phyloP scores from a whole-genome alignment of 2,888 invertebrate genomes.

The Colostygia pectinataria region DNA sequence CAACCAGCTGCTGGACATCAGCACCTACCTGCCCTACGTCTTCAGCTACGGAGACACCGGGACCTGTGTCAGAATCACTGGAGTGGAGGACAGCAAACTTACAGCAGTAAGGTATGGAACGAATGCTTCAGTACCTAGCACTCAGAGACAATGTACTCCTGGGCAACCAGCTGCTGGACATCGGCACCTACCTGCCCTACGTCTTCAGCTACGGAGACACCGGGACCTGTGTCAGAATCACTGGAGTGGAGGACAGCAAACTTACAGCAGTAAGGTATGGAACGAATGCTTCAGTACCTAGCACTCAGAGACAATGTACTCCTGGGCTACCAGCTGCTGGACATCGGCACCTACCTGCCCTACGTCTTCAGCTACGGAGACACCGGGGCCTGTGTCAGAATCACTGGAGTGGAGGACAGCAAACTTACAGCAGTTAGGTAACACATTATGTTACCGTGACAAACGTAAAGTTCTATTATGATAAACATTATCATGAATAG shows the following conservation, averaged over 20 bases:
- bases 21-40: conserved; percentile 43
- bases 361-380: conserved; percentile 48
- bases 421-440: conserved; percentile 50
- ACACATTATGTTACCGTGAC: too few species aligned
- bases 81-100: conserved; percentile 52
- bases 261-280: conserved; percentile 49
- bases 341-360: conserved; percentile 43
- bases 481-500: too few species aligned
- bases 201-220: conserved; percentile 47
- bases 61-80: conserved; percentile 52
- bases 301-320: conserved; percentile 48
- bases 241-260: conserved; percentile 52
- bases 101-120: conserved; percentile 47
- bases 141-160: conserved; percentile 50
- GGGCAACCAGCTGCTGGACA: conserved; percentile 43
- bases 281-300: too few species aligned
- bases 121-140: too few species aligned
- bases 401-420: conserved; percentile 53
- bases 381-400: conserved; percentile 48
- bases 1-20: conserved; percentile 41
- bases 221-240: conserved; percentile 50
- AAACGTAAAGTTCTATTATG: too few species aligned
- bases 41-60: conserved; percentile 47
- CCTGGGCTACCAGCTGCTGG: conserved; percentile 44
- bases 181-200: conserved; percentile 45